Conservation (phyloP, 2,797 vertebrate species). For the Betta splendens region DNA sequence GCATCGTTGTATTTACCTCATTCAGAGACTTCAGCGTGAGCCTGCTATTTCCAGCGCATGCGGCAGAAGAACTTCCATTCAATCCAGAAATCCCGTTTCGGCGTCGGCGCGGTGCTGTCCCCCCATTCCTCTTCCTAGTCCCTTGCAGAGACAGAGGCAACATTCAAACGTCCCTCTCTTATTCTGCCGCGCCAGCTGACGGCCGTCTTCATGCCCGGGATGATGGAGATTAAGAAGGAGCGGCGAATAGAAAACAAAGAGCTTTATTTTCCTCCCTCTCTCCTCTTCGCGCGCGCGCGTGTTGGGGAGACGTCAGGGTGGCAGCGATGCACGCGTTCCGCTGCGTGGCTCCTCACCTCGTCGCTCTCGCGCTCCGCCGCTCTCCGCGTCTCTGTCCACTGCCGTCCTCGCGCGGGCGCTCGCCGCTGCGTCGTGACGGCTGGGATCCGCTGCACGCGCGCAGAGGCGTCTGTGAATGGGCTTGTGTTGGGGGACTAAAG, state of each 20-base stretch:
- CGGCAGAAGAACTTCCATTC: constrained; percentile 82
- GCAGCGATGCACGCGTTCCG: constrained; percentile 61
- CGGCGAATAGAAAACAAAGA: constrained; percentile 42
- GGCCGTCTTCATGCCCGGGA: constrained; percentile 66
- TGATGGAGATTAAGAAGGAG: constrained; percentile 48
- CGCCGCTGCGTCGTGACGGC: constrained; percentile 62
- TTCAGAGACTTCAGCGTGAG: constrained; percentile 74
- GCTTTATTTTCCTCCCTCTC: constrained; percentile 53
- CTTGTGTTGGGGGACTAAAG: constrained; percentile 85
- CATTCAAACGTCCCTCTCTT: constrained; percentile 83
- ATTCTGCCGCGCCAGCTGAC: constrained; percentile 69
- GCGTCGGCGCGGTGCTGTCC: constrained; percentile 58
- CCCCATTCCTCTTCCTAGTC: constrained; percentile 66
- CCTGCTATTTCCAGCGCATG: constrained; percentile 84
- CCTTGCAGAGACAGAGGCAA: constrained; percentile 75
- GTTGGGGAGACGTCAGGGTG: constrained; percentile 67
- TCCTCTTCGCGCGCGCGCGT: constrained; percentile 47
- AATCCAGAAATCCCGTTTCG: constrained; percentile 80
- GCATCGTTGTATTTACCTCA: constrained; percentile 83
- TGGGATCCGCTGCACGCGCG: constrained; percentile 64
- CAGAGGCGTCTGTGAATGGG: constrained; percentile 84
- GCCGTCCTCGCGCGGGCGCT: constrained; percentile 40
- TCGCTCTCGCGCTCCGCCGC: constrained; percentile 55
- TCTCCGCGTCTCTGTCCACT: constrained; percentile 38
- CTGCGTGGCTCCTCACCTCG: constrained; percentile 61